A percentile compares a stretch with the other conserved stretches of the same genome.
Conservation (phyloP, 2,797 vertebrate species). For the Threskiornis aethiopicus region DNA sequence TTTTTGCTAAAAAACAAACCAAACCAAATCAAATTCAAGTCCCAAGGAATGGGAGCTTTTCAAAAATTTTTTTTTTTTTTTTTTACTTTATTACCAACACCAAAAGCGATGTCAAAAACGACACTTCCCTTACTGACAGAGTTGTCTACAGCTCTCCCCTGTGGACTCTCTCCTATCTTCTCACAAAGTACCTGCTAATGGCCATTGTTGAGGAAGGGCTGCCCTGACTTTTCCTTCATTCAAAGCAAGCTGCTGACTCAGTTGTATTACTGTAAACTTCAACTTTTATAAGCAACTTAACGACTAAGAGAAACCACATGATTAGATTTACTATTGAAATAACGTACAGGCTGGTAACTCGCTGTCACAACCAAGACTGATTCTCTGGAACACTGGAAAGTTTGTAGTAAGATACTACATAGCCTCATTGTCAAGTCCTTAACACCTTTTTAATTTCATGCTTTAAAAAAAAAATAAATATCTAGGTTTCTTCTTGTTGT, state of each 20-base stretch:
- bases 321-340: neutral
- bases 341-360: neutral
- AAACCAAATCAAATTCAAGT: neutral
- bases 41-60: neutral
- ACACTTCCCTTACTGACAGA: neutral
- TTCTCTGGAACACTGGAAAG: neutral
- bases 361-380: neutral
- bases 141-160: neutral
- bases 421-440: neutral
- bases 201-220: neutral
- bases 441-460: neutral
- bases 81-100: neutral
- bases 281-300: neutral
- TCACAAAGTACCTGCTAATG: rapidly evolving
- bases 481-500: neutral
- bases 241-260: neutral
- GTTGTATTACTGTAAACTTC: neutral
- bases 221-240: neutral
- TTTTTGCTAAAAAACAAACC: no score
- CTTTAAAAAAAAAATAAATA: neutral
- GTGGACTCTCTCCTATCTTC: no score
- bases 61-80: neutral
- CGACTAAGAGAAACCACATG: neutral
- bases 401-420: neutral
- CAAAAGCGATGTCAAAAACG: neutral